Base-by-base conservation (phyloP, 2,797 vertebrate genomes). In the Pseudochromis fuscus region DNA sequence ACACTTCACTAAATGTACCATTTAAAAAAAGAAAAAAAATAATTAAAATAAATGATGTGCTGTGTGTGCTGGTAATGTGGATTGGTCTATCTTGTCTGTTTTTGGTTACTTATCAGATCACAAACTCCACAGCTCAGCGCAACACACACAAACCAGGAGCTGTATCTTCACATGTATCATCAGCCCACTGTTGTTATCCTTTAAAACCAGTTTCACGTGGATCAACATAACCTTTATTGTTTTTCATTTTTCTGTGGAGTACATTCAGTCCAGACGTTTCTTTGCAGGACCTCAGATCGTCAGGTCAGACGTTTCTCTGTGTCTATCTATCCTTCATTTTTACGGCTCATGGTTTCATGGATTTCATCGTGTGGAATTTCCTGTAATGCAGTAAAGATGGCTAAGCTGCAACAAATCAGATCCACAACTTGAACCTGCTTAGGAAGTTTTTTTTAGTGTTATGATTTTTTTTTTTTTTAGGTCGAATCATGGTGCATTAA, bases 281-380 rank as follows among this genome's bases (percentile, higher is more conserved):
- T 56, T 58, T 72, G 83, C 58, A 52, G 30, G 44, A 55, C 44
- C 38, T 65, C 38, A 4, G 38, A 75, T 51, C 44, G 38, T 67
- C 61, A 57, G 58, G 25, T 86, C 84, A 84, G 53, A 71, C 76
- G 71, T 77, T 62, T 78, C 50, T 66, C 56, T 31, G 44, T 16
- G 35, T 11, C 31, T 52, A 56, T 79, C 77, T 35, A 62, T 86
- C 59, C 55, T 61, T 79, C 69, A 71, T 69, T 80, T 85, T 75
- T 75, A 78, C 5, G 11, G 65, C 72, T 61, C 45, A 69, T 57
- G 70, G 52, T 72, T 57, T 69, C 67, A 67, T 65, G 57, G 57
- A 70, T 77, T 80, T 84, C 69, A 84, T 63, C 73, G 52, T 18
- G 50, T 76, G 76, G 75, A 87, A 86, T 89, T 86, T 83, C 65